phyloP scores from a whole-genome alignment of 2,797 vertebrate species.

The Emydoidea blandingii region DNA sequence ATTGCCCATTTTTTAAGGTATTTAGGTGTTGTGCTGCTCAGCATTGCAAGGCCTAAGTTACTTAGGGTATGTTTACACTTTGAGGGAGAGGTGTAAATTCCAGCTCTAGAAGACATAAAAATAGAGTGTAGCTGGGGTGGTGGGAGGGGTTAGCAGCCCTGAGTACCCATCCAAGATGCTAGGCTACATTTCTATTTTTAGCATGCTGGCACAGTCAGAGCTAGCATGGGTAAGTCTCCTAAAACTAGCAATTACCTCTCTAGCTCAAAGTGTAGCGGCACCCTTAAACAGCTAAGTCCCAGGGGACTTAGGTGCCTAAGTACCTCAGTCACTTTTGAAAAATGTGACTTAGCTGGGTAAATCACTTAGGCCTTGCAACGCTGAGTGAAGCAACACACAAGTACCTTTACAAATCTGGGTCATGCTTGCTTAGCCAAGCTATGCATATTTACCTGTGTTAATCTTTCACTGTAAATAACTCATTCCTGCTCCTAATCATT shows the following conservation, averaged over 20 bases:
- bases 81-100: neutral
- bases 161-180: neutral
- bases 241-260: neutral
- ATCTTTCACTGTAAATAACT: neutral
- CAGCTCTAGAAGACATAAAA: neutral
- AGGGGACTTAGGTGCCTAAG: neutral
- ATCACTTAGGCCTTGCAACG: neutral
- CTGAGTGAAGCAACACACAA: neutral
- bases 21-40: fast-evolving
- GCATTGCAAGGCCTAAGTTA: neutral
- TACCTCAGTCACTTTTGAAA: neutral
- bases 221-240: neutral
- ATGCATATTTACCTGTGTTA: neutral
- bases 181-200: neutral
- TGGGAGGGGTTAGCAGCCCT: neutral
- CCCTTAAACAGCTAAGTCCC: neutral
- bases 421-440: neutral
- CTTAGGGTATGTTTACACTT: neutral
- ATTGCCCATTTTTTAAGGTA: neutral
- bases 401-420: neutral
- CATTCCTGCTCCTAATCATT: neutral
- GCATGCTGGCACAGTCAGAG: neutral
- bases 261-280: neutral
- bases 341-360: neutral
- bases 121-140: neutral